Percentiles rank a stretch among this genome's conserved stretches.
Evolutionary conservation across 2,888 invertebrate genomes (phyloP).

Genomic region (Erpobdella octoculata): DNA sequence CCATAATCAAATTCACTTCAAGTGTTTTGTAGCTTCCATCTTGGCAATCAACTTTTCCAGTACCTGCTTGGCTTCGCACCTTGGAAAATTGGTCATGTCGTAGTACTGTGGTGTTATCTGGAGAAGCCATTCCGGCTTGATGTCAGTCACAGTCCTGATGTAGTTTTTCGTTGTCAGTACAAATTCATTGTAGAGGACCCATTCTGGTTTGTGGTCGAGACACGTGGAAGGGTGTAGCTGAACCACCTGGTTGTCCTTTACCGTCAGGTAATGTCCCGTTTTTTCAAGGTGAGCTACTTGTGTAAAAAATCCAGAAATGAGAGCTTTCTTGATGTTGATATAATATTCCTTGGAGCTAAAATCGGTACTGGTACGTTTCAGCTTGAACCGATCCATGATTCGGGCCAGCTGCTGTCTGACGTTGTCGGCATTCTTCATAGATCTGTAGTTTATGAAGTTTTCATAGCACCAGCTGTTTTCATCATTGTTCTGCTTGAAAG

Average conservation of each 20-base stretch:
- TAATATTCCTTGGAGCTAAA: conserved; percentile 73
- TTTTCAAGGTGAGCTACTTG: conserved; percentile 99
- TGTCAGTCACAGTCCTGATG: conserved; percentile 78
- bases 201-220: conserved; percentile 93
- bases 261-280: conserved; percentile 85
- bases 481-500: conserved; percentile 98
- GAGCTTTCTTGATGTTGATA: conserved; percentile 89
- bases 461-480: conserved; percentile 99
- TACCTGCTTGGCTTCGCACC: conserved; percentile 95
- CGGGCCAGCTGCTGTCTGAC: conserved; percentile 92
- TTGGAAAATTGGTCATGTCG: conserved; percentile 95
- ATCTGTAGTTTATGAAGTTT: conserved; percentile 94
- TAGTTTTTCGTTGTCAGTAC: conserved; percentile 98
- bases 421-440: conserved; percentile 91
- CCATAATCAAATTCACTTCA: too few relatives aligned
- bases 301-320: conserved; percentile 92
- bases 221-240: conserved; percentile 98
- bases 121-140: conserved; percentile 72
- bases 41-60: conserved; percentile 79
- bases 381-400: conserved; percentile 88
- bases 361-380: not conserved
- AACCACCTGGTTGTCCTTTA: conserved; percentile 90
- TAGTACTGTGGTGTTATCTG: conserved; percentile 99
- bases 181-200: conserved; percentile 97
- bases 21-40: conserved; percentile 57